phyloP scores from a whole-genome alignment of 1,140 invertebrate species.

The Littorina saxatilis region DNA sequence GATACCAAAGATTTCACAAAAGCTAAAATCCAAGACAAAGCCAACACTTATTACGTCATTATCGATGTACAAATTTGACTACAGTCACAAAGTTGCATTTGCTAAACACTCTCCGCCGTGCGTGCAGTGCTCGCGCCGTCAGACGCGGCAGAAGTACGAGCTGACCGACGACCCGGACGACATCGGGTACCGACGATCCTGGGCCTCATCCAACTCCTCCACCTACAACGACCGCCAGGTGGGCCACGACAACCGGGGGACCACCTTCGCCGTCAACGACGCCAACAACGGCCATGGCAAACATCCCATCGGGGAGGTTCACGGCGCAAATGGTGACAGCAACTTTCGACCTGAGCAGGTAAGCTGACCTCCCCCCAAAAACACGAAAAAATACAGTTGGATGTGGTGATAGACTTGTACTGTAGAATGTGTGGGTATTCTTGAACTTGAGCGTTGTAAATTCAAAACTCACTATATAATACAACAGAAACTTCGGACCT shows the following conservation, averaged over 20 bases:
- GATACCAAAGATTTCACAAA: too few relatives aligned
- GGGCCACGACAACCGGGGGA: slow-evolving; percentile 11
- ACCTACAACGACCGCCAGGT: slow-evolving; percentile 5
- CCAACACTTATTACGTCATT: too few relatives aligned
- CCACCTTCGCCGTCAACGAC: not conserved
- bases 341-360: not conserved
- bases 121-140: slow-evolving; percentile 45
- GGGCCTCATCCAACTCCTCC: slow-evolving; percentile 28
- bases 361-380: too few relatives aligned
- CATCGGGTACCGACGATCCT: slow-evolving; percentile 46
- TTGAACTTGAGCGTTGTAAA: too few relatives aligned
- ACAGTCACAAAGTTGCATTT: too few relatives aligned
- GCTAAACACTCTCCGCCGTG: not conserved
- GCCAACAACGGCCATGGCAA: slow-evolving; percentile 19
- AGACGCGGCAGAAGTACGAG: slow-evolving; percentile 45
- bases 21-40: too few relatives aligned
- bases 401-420: too few relatives aligned
- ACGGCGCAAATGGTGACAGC: not conserved
- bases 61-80: too few relatives aligned
- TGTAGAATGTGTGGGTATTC: too few relatives aligned
- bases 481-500: too few relatives aligned
- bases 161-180: slow-evolving; percentile 47
- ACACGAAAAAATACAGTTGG: too few relatives aligned
- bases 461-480: too few relatives aligned
- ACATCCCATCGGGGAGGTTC: not conserved